These are phyloP conservation scores for Trinorchestia longiramus DNA, from an alignment of 1,140 invertebrate genomes.

Conservation along the genomic window DNA sequence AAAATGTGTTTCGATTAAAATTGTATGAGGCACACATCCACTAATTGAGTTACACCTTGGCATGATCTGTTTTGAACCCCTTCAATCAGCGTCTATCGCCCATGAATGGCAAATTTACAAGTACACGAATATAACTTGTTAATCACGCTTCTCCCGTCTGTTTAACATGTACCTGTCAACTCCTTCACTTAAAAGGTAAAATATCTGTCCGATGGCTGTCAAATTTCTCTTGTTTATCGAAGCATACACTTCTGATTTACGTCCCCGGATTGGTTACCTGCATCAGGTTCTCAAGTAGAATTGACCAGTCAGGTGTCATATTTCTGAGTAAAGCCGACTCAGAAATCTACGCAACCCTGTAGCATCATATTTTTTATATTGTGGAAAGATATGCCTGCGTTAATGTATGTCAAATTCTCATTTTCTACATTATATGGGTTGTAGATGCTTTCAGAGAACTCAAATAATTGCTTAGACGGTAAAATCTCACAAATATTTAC, in stretches of 20 bases:
- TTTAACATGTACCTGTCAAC: not conserved
- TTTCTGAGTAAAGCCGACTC: not conserved
- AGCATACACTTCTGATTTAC: not conserved
- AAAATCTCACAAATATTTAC: no score
- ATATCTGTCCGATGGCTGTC: not conserved
- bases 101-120: not conserved
- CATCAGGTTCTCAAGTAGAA: not conserved
- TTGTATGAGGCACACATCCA: not conserved
- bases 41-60: not conserved
- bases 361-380: no score
- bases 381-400: no score
- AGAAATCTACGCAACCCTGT: no score
- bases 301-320: not conserved
- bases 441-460: no score
- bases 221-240: not conserved
- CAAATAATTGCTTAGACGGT: no score
- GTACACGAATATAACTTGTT: not conserved
- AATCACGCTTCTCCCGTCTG: not conserved
- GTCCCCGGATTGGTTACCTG: not conserved
- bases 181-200: not conserved
- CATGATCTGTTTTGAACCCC: not conserved
- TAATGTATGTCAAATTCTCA: no score
- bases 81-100: not conserved
- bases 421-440: no score
- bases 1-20: not conserved